Conservation (phyloP, 2,888 invertebrate species). For the Scaptomyza cyrtandrae region DNA sequence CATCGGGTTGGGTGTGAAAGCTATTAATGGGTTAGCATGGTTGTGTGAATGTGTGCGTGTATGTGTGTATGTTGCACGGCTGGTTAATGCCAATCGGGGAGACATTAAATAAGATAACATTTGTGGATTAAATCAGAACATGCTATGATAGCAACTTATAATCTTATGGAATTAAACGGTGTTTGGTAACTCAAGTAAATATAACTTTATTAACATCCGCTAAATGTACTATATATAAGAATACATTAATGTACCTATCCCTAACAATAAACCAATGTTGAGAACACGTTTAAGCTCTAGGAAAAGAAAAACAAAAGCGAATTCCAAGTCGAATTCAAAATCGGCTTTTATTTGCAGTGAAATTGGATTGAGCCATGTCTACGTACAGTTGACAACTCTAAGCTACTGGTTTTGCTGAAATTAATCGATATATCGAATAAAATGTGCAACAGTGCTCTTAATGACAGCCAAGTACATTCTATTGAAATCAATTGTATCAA, state of each 20-base stretch:
- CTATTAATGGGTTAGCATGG: constrained; percentile 29
- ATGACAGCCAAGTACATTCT: neutral
- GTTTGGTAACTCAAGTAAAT: neutral
- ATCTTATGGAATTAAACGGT: constrained; percentile 1
- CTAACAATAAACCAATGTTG: too few species aligned
- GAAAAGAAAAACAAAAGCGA: too few species aligned
- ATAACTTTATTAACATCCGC: neutral
- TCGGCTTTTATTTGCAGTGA: too few species aligned
- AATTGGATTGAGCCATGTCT: too few species aligned
- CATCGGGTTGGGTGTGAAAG: constrained; percentile 40
- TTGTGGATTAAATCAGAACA: constrained; percentile 19
- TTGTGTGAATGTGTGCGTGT: constrained; percentile 12
- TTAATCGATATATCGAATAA: neutral
- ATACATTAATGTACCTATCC: too few species aligned
- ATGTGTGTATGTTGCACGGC: constrained; percentile 14
- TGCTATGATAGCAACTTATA: constrained; percentile 16
- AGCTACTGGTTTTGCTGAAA: neutral
- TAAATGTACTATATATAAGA: neutral
- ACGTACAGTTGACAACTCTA: neutral
- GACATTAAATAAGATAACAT: constrained; percentile 43
- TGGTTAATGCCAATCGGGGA: constrained; percentile 34
- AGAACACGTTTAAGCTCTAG: too few species aligned
- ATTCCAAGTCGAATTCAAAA: too few species aligned
- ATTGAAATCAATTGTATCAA: neutral
- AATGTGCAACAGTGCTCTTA: neutral